A percentile compares a stretch with the other conserved stretches of the same genome.
phyloP scores from a whole-genome alignment of 1,140 invertebrate genomes.

The Trichoplusia ni region DNA sequence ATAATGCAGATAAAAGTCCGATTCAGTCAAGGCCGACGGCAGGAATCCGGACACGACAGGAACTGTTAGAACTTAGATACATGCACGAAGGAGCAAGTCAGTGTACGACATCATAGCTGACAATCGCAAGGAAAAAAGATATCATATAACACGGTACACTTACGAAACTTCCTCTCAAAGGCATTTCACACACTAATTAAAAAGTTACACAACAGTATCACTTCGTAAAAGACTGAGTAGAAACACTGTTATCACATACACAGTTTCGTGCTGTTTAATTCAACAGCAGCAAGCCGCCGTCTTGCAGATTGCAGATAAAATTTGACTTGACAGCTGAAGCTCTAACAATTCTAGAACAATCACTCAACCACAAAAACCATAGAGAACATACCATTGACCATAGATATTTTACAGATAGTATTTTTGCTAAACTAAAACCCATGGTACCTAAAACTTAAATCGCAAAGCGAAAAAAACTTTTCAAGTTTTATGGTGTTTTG shows the following conservation, averaged over 20 bases:
- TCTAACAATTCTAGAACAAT: conserved; percentile 63
- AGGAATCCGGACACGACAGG: conserved; percentile 33
- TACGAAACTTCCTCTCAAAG: conserved; percentile 74
- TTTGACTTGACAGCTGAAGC: conserved; percentile 43
- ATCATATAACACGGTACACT: conserved; percentile 54
- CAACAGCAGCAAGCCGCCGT: background rate
- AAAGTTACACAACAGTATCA: conserved; percentile 13
- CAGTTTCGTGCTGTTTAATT: conserved; percentile 25
- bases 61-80: conserved; percentile 42
- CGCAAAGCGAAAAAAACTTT: too few relatives aligned
- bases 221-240: conserved; percentile 2
- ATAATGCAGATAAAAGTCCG: background rate
- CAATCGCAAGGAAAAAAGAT: conserved; percentile 43
- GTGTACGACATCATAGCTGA: conserved; percentile 27
- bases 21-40: conserved; percentile 38
- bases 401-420: too few relatives aligned
- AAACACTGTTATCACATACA: conserved; percentile 40
- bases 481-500: too few relatives aligned
- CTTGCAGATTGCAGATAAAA: conserved; percentile 43
- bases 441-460: too few relatives aligned
- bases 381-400: too few relatives aligned
- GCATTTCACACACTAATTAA: conserved; percentile 63
- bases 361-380: conserved; percentile 36
- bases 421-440: too few relatives aligned
- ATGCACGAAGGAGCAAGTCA: conserved; percentile 47